Evolutionary conservation across 2,113 vertebrate species (phyloP).

Genomic region (Epinephelus moara): DNA sequence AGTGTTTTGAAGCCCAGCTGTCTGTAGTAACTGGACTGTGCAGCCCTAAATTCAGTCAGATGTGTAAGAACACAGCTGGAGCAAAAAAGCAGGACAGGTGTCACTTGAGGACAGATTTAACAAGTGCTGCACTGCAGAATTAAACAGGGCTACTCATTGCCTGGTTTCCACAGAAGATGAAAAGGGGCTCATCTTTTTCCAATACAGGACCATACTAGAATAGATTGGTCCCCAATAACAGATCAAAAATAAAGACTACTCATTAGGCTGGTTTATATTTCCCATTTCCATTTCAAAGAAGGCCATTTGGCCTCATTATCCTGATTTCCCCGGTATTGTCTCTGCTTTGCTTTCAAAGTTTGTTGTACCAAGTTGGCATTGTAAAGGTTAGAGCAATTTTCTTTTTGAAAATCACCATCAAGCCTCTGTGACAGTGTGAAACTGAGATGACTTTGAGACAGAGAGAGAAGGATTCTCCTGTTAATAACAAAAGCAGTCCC

Average conservation of each 20-base stretch:
- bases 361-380: slow-evolving; percentile 2
- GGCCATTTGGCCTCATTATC: slow-evolving; percentile 45
- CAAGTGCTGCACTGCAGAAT: neutral
- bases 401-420: slow-evolving; percentile 15
- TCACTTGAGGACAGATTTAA: slow-evolving; percentile 17
- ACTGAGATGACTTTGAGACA: slow-evolving; percentile 40
- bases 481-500: neutral
- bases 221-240: slow-evolving; percentile 18
- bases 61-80: neutral
- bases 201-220: slow-evolving; percentile 5
- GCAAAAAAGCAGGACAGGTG: slow-evolving; percentile 13
- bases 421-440: slow-evolving; percentile 4
- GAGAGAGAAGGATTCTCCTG: slow-evolving; percentile 9
- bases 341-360: slow-evolving; percentile 12
- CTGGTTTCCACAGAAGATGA: slow-evolving; percentile 23
- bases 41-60: neutral
- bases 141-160: neutral
- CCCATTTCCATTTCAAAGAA: slow-evolving; percentile 43
- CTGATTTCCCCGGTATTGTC: slow-evolving; percentile 13
- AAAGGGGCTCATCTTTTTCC: neutral
- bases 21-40: neutral
- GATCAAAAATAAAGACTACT: slow-evolving; percentile 39
- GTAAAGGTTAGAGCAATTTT: slow-evolving; percentile 24
- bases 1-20: neutral
- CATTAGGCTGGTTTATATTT: slow-evolving; percentile 37